Base-by-base conservation (phyloP, 1,140 invertebrate species). In the Ctenoplectra terminalis region DNA sequence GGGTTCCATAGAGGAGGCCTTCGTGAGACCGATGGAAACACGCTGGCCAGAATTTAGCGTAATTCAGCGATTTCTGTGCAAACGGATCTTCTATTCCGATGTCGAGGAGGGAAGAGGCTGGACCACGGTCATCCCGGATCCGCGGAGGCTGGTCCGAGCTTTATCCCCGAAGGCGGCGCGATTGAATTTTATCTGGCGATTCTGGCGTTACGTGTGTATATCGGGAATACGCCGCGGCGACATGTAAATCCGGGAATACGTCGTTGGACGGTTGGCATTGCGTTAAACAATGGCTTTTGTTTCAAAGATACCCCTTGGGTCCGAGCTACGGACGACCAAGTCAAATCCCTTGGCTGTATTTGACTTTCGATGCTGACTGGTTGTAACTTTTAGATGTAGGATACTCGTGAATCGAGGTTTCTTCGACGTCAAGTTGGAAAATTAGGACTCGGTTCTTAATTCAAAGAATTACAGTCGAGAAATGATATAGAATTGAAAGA, bases 21-120 rank as follows among this genome's bases (percentile, higher is more conserved):
- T 60, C 63, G 63, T 5, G 58, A 52, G 40, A 70, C 52, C 48
- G 70, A 58, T 56, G 50, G 82, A 52, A 76, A 69, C 37, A 54
- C 46, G 66, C 26, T 75, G 52, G 37, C 9, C 73, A 61, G 83
- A 75, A 88, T 90, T 94, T 94, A 93, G 88, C 93, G 90, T 94
- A 93, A 94, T 93, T 91, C 87, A 37, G 60, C 91, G 83, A 93
- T 93, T 94, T 88, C 89, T 92, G 89, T 94, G 92, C 92, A 87
- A 83, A 80, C 78, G 77, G 43, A 85, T 87, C 84, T 88, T 82
- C 87, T 89, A 92, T 92, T 90, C 90, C 85, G 70, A 90, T 86
- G 34, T 9, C 15, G 73, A 37, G 48, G 58, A 70, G 50, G 23
- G 48, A 61, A 29, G 46, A 29, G 79, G 56, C 83, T 71, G 85